These are phyloP conservation scores for Rhyacophila brunnea DNA, from an alignment of 1,140 invertebrate genomes.

Conservation along the genomic window DNA sequence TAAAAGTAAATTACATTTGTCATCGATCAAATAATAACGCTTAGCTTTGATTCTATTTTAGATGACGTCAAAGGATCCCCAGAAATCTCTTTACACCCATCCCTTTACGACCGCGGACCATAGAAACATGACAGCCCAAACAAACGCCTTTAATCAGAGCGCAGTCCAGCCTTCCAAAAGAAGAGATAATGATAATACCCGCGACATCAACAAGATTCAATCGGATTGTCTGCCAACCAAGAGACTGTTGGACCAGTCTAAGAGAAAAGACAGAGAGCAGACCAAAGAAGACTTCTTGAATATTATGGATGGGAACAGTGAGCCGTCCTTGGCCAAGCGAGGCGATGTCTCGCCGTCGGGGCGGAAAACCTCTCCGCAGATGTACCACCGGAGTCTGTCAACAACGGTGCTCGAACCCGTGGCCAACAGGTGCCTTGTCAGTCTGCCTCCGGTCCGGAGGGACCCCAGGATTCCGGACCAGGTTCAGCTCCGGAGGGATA, in stretches of 20 bases:
- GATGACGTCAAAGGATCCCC: constrained; percentile 20
- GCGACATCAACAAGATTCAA: constrained; percentile 14
- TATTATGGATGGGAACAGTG: constrained; percentile 1
- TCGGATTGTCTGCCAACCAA: constrained; percentile 19
- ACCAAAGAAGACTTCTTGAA: constrained; percentile 11
- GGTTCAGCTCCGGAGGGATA: constrained; percentile 9
- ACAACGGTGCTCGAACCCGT: constrained; percentile 45
- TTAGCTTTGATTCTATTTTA: constrained; percentile 8
- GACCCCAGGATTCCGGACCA: constrained; percentile 44
- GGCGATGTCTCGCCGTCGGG: constrained; percentile 8
- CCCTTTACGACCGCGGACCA: background rate
- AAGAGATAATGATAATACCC: constrained; percentile 20
- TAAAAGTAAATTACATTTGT: too few relatives aligned
- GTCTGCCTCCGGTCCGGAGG: constrained; percentile 51
- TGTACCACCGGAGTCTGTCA: constrained; percentile 50
- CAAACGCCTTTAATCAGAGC: background rate
- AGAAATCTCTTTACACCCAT: constrained; percentile 14
- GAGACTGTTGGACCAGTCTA: constrained; percentile 18
- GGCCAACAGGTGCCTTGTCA: constrained; percentile 38
- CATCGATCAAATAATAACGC: too few relatives aligned
- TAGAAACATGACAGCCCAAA: background rate
- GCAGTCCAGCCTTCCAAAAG: constrained; percentile 2
- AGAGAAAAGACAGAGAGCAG: constrained; percentile 22
- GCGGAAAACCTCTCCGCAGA: constrained; percentile 45
- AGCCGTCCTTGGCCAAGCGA: background rate